phyloP scores from a whole-genome alignment of 2,888 invertebrate species.

The Pandemis corylana region DNA sequence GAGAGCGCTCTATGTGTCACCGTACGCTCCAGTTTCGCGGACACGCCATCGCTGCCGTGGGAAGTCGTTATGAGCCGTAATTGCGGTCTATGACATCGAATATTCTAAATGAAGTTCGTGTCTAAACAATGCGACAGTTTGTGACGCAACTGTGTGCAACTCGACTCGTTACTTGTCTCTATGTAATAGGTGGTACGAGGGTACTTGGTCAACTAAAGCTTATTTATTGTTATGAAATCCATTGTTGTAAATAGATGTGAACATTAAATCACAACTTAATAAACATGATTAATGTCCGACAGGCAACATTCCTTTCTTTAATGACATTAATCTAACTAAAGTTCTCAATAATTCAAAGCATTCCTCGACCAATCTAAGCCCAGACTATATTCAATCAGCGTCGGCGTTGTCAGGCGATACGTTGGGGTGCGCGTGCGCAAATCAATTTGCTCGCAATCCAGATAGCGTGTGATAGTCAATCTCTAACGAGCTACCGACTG shows the following conservation, averaged over 20 bases:
- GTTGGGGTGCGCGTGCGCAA: slow-evolving; percentile 66
- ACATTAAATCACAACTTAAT: slow-evolving; percentile 38
- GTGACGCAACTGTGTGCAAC: slow-evolving; percentile 40
- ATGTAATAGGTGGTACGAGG: slow-evolving; percentile 30
- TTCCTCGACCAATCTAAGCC: slow-evolving; percentile 46
- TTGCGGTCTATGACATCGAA: slow-evolving; percentile 60
- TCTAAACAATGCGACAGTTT: slow-evolving; percentile 48
- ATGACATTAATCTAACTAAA: slow-evolving; percentile 37
- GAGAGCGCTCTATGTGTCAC: slow-evolving; percentile 72
- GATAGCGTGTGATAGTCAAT: slow-evolving; percentile 46
- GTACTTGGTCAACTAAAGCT: slow-evolving; percentile 23
- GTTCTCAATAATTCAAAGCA: slow-evolving; percentile 43
- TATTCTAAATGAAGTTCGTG: slow-evolving; percentile 58
- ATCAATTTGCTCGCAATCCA: slow-evolving; percentile 47
- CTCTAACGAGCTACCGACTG: slow-evolving; percentile 45
- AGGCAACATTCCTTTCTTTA: slow-evolving; percentile 34
- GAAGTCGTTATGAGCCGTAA: slow-evolving; percentile 71
- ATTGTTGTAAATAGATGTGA: slow-evolving; percentile 37
- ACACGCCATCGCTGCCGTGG: slow-evolving; percentile 67
- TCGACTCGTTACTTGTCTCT: slow-evolving; percentile 28
- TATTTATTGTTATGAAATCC: slow-evolving; percentile 34
- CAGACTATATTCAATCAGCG: slow-evolving; percentile 60
- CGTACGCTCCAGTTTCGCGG: slow-evolving; percentile 70
- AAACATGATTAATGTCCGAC: slow-evolving; percentile 34
- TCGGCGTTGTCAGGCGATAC: slow-evolving; percentile 66